Conservation (phyloP, 2,113 vertebrate genomes). For the Gadus macrocephalus region DNA sequence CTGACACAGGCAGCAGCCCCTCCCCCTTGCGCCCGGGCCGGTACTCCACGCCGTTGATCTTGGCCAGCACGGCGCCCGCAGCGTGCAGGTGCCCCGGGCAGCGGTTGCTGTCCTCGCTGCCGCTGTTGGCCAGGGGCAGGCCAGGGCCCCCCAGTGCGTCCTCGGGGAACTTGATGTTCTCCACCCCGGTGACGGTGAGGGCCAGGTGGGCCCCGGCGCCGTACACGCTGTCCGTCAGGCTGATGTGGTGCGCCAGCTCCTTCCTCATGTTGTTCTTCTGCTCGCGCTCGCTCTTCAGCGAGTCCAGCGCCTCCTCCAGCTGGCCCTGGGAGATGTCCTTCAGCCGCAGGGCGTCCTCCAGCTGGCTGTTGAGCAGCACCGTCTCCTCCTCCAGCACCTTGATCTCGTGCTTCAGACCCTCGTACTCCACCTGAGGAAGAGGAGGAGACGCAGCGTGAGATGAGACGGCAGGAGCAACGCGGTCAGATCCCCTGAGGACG, state of each 20-base stretch:
- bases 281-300: conserved; percentile 91
- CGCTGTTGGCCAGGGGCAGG: conserved; percentile 70
- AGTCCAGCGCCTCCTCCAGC: conserved; percentile 92
- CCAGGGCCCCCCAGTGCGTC: conserved; percentile 70
- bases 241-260: conserved; percentile 90
- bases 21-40: conserved; percentile 81
- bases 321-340: conserved; percentile 95
- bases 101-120: conserved; percentile 73
- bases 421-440: conserved; percentile 87
- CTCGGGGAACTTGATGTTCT: conserved; percentile 87
- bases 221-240: conserved; percentile 86
- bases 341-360: conserved; percentile 91
- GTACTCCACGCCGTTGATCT: conserved; percentile 80
- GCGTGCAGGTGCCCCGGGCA: conserved; percentile 79
- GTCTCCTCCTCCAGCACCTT: conserved; percentile 96
- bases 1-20: conserved; percentile 83
- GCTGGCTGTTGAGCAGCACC: conserved; percentile 92
- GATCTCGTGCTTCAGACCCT: conserved; percentile 97
- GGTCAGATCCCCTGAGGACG: no score
- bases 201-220: conserved; percentile 85
- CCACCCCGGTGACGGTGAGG: conserved; percentile 86
- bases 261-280: conserved; percentile 95
- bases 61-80: conserved; percentile 71
- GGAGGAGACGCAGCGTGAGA: neutral
- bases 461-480: no score